phyloP scores from a whole-genome alignment of 2,888 invertebrate genomes.

The Drosophila nr. medialis region DNA sequence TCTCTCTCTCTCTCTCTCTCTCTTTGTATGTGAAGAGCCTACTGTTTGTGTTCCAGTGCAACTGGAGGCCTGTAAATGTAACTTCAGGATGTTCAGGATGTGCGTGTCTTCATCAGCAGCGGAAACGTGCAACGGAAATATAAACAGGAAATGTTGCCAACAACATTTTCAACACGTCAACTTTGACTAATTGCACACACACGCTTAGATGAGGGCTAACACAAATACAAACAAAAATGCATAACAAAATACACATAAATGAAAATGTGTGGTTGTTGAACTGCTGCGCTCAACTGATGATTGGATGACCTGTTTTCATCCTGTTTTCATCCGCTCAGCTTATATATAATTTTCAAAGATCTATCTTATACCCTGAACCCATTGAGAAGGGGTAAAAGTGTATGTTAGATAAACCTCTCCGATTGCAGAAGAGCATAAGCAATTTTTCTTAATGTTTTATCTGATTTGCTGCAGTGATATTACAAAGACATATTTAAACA shows the following conservation, averaged over 20 bases:
- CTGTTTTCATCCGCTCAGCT: not conserved
- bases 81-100: slow-evolving; percentile 34
- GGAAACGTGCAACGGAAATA: slow-evolving; percentile 74
- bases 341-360: not conserved
- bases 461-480: not conserved
- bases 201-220: slow-evolving; percentile 20
- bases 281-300: not conserved
- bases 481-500: not conserved
- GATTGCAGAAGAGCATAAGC: not conserved
- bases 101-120: slow-evolving; percentile 61
- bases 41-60: slow-evolving; percentile 14
- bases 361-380: not conserved
- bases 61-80: slow-evolving; percentile 4
- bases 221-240: not conserved
- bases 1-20: not conserved
- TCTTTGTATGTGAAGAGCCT: slow-evolving; percentile 17
- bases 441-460: not conserved
- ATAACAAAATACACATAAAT: not conserved
- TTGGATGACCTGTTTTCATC: not conserved
- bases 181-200: slow-evolving; percentile 63
- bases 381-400: not conserved
- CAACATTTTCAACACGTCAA: slow-evolving; percentile 66
- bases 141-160: slow-evolving; percentile 69
- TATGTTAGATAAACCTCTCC: not conserved
- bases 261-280: not conserved